Evolutionary conservation across 2,888 invertebrate genomes (phyloP), one percentile per base, ranked within the genome.

Genomic region (Disparrhopalites patrizii): DNA sequence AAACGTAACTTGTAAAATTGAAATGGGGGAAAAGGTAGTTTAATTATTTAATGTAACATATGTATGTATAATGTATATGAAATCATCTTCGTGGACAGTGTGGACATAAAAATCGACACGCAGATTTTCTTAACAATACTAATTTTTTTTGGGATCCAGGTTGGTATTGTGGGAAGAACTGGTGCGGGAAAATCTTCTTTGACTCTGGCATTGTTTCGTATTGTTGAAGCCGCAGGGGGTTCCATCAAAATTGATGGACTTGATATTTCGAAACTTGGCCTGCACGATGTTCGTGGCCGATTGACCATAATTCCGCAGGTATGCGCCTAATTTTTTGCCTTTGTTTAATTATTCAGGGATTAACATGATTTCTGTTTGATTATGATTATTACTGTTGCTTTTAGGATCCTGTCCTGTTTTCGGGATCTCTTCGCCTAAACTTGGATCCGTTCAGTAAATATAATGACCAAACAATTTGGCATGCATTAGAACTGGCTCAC

Each of bases 181-280:
- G 93, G 93, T 72, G 92, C 93, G 73, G 94, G 95, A 76, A 94
- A 95, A 82, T 92, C 91, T 65, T 93, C 93, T 74, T 83, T 94
- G 77, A 93, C 93, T 3, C 81, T 93, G 57, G 87, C 90, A 0
- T 82, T 94, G 40, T 94, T 94, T 83, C 88, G 93, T 79, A 91
- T 94, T 75, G 89, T 95, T 73, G 94, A 95, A 80, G 84, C 91
- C 23, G 86, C 90, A 70, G 83, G 84, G 72, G 94, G 94, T 40
- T 56, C 84, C 75, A 94, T 95, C 76, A 78, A 86, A 66, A 91
- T 95, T 76, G 94, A 94, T 81, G 89, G 86, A 56, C 81, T 91
- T 56, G 89, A 93, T 78, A 88, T 95, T 73, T 81, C 90, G 8
- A 83, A 84, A 55, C 82, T 95, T 75, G 94, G 94, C 20, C 84